Evolutionary conservation across 2,113 vertebrate species (phyloP).

Genomic region (Gopherus evgoodei): DNA sequence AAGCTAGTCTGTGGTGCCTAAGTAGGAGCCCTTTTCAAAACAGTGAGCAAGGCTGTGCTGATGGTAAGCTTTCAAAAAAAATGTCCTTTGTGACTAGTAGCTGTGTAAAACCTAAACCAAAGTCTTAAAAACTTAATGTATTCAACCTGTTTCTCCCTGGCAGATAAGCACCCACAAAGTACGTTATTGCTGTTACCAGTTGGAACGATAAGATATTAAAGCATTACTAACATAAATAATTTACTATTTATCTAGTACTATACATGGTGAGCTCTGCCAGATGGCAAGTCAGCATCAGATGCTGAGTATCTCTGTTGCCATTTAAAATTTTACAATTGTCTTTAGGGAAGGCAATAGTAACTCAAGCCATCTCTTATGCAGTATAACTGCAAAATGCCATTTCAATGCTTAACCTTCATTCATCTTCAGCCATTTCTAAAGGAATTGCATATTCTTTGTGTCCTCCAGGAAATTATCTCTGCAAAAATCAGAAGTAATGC

Average conservation of each 20-base stretch:
- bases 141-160: background rate
- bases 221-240: background rate
- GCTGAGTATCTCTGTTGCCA: background rate
- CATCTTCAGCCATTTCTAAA: background rate
- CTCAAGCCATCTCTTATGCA: rapidly evolving
- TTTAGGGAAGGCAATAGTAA: background rate
- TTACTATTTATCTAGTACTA: background rate
- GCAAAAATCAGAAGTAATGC: background rate
- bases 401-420: background rate
- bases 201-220: background rate
- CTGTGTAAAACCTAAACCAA: background rate
- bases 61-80: background rate
- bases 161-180: background rate
- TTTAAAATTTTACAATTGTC: background rate
- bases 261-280: background rate
- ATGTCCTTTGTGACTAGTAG: background rate
- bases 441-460: background rate
- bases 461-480: background rate
- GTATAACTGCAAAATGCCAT: background rate
- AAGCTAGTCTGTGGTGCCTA: background rate
- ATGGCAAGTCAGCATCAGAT: background rate
- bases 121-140: background rate
- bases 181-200: background rate
- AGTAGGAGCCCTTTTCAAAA: background rate
- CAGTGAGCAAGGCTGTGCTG: background rate